Base-by-base conservation (phyloP, 2,888 invertebrate genomes). In the Trilocha varians region DNA sequence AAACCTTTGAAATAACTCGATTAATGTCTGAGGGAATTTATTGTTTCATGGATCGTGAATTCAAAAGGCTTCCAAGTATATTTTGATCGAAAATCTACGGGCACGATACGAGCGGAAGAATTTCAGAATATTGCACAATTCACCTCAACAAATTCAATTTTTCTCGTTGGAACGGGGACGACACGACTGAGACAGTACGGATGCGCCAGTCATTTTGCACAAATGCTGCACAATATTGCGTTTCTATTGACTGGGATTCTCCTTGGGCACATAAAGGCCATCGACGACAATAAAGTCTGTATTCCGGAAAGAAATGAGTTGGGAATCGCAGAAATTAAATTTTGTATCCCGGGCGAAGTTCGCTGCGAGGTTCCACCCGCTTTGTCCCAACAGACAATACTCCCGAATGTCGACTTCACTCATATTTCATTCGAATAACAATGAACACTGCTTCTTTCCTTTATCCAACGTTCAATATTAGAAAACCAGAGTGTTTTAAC, bases 251-350 rank as follows among this genome's bases (percentile, higher is more conserved):
- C 65, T 69, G 60, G 59, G 65, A 71, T 74, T 62, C 62, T 64
- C 66, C 64, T 68, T 58, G 55, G 62, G 62, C 64, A 65, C 62
- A 76, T 74, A 78, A 79, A 78, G 63, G 73, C 59, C 66, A 64
- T 60, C 62, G 61, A 65, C 65, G 65, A 72, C 69, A 77, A 78
- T 72, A 60, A 67, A 54, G 52, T 43, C 51, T 58, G 55, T 55
- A 59, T 61, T 66, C 63, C 52, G 55, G 57, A 62, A 64, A 65
- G 70, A 66, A 69, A 64, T 64, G 64, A 63, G 63, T 65, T 65
- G 62, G 60, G 68, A 78, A 70, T 74, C 70, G 69, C 66, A 72
- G 65, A 77, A 79, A 79, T 78, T 78, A 69, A 76, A 74, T 75
- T 76, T 71, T 70, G 69, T 72, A 68, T 71, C 70, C 66, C 57